These are phyloP conservation scores for Microtus pennsylvanicus DNA, from an alignment of 2,113 vertebrate species.

Conservation along the genomic window DNA sequence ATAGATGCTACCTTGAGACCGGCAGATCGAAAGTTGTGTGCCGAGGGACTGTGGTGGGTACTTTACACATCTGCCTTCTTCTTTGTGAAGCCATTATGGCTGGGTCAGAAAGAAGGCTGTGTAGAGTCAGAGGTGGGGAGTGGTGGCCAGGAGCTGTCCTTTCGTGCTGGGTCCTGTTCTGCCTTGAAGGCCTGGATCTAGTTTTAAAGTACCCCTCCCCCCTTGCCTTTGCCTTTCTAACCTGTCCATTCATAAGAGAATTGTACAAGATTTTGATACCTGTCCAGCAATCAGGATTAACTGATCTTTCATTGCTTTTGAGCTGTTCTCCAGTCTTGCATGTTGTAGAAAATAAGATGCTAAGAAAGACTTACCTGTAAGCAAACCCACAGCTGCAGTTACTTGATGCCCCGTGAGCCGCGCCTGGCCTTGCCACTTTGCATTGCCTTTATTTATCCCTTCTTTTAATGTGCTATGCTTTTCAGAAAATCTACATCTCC, in stretches of 20 bases:
- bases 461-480: neutral
- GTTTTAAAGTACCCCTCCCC: neutral
- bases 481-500: neutral
- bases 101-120: neutral
- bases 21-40: neutral
- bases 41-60: neutral
- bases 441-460: neutral
- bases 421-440: neutral
- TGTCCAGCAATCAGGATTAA: neutral
- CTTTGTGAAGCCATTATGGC: neutral
- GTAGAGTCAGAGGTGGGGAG: neutral
- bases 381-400: neutral
- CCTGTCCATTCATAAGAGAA: neutral
- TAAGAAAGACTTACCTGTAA: neutral
- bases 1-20: neutral
- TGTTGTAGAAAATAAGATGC: neutral
- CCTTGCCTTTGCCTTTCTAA: neutral
- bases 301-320: neutral
- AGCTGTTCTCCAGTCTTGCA: neutral
- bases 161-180: neutral
- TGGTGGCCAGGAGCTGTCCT: neutral
- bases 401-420: neutral
- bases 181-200: neutral
- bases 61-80: neutral
- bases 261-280: neutral